Conservation (phyloP, 1,140 invertebrate genomes). For the Olivierus martensii region DNA sequence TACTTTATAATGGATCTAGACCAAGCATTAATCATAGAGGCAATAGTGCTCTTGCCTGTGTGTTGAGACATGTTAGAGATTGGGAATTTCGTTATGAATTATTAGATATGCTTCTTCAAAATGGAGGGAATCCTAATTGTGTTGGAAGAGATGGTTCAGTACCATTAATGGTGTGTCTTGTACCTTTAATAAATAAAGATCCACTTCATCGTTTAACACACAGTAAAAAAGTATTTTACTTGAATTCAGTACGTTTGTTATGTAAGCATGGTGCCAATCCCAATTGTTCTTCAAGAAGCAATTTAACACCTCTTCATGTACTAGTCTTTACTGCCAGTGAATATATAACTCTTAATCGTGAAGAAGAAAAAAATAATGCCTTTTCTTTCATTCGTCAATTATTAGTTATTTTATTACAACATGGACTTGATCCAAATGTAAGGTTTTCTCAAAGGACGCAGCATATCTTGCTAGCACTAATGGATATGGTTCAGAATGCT, state of each 20-base stretch:
- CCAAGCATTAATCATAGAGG: constrained; percentile 52
- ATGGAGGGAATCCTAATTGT: constrained; percentile 50
- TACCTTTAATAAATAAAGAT: constrained; percentile 58
- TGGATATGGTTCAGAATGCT: constrained; percentile 56
- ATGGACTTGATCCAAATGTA: constrained; percentile 49
- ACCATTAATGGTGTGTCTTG: constrained; percentile 55
- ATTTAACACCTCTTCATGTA: constrained; percentile 54
- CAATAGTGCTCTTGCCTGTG: constrained; percentile 53
- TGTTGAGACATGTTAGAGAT: constrained; percentile 53
- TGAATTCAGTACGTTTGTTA: not conserved
- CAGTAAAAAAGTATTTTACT: constrained; percentile 45
- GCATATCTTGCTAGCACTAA: constrained; percentile 46
- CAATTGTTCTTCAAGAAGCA: constrained; percentile 51
- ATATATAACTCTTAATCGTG: constrained; percentile 47
- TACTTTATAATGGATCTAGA: constrained; percentile 44
- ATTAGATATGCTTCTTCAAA: constrained; percentile 50
- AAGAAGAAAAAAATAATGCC: constrained; percentile 41
- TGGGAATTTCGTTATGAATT: constrained; percentile 61
- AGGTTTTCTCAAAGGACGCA: constrained; percentile 38
- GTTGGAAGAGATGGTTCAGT: constrained; percentile 53
- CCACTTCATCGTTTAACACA: constrained; percentile 56
- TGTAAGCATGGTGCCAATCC: constrained; percentile 53
- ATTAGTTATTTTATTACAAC: constrained; percentile 47
- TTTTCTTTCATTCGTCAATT: constrained; percentile 40
- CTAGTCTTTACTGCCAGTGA: constrained; percentile 56